A percentile compares a stretch with the other conserved stretches of the same genome.
These are phyloP conservation scores for Dorcus hopei DNA, from an alignment of 2,888 invertebrate species.

Conservation along the genomic window DNA sequence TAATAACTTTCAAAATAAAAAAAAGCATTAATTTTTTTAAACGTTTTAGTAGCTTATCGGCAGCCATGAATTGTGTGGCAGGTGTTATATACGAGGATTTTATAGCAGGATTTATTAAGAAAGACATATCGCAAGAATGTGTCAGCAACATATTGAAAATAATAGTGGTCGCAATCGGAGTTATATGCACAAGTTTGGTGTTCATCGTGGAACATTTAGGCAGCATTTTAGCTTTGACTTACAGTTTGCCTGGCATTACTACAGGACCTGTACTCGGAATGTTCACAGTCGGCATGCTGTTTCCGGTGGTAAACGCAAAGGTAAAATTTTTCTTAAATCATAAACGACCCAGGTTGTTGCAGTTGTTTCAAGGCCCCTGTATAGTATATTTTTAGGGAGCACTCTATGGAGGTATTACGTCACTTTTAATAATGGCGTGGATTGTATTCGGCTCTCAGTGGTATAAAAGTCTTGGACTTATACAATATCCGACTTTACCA, in stretches of 20 bases:
- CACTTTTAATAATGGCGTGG: conserved; percentile 31
- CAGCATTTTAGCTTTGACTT: conserved; percentile 62
- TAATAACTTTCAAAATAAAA: neutral
- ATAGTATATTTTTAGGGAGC: conserved; percentile 39
- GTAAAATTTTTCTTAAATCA: conserved; percentile 45
- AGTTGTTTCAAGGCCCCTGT: neutral
- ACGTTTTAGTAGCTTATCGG: conserved; percentile 59
- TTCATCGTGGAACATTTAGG: conserved; percentile 63
- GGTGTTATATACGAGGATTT: conserved; percentile 65
- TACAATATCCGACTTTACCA: conserved; percentile 37
- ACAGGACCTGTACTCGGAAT: conserved; percentile 64
- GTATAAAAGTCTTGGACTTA: conserved; percentile 28
- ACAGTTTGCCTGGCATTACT: conserved; percentile 62
- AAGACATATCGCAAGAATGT: conserved; percentile 50
- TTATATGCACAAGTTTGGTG: conserved; percentile 69
- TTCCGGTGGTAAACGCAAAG: conserved; percentile 62
- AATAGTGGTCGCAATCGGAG: conserved; percentile 52
- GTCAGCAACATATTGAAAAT: conserved; percentile 61
- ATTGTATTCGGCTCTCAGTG: conserved; percentile 36
- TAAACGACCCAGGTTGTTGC: too few relatives aligned
- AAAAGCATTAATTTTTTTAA: neutral
- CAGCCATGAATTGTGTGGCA: conserved; percentile 60
- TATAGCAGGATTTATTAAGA: conserved; percentile 54
- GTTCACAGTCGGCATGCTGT: conserved; percentile 64
- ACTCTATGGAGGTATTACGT: conserved; percentile 11